These are phyloP conservation scores for Lamproptera curius DNA, from an alignment of 2,888 invertebrate genomes.

Conservation along the genomic window DNA sequence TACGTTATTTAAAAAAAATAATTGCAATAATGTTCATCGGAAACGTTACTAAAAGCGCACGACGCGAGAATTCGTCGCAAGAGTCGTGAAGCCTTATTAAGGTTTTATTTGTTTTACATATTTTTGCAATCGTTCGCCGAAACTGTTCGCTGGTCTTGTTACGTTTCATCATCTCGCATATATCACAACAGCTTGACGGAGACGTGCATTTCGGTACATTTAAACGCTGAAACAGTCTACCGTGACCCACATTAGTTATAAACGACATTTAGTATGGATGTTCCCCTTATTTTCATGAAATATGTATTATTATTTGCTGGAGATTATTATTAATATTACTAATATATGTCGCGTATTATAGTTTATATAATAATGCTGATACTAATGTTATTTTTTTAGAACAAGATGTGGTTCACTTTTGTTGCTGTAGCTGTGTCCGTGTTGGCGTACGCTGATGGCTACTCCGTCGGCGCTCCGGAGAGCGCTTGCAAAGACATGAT, in stretches of 20 bases:
- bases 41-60: too few species aligned
- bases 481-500: slow-evolving; percentile 81
- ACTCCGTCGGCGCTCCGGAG: slow-evolving; percentile 81
- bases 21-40: neutral
- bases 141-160: slow-evolving; percentile 37
- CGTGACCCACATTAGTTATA: slow-evolving; percentile 65
- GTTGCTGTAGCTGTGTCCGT: slow-evolving; percentile 41
- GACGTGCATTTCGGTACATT: slow-evolving; percentile 44
- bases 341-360: too few species aligned
- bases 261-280: too few species aligned
- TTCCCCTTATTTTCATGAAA: too few species aligned
- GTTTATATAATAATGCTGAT: too few species aligned
- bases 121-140: slow-evolving; percentile 23
- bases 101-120: slow-evolving; percentile 35
- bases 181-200: slow-evolving; percentile 49
- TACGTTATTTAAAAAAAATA: neutral
- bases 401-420: slow-evolving; percentile 46
- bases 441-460: slow-evolving; percentile 58
- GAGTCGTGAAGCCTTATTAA: slow-evolving; percentile 20
- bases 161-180: slow-evolving; percentile 47
- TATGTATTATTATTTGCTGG: too few species aligned
- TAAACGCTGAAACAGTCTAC: slow-evolving; percentile 55
- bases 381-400: slow-evolving; percentile 18
- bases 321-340: too few species aligned
- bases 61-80: neutral